Evolutionary conservation across 1,140 invertebrate genomes (phyloP).

Genomic region (Drosophila lacertosa): DNA sequence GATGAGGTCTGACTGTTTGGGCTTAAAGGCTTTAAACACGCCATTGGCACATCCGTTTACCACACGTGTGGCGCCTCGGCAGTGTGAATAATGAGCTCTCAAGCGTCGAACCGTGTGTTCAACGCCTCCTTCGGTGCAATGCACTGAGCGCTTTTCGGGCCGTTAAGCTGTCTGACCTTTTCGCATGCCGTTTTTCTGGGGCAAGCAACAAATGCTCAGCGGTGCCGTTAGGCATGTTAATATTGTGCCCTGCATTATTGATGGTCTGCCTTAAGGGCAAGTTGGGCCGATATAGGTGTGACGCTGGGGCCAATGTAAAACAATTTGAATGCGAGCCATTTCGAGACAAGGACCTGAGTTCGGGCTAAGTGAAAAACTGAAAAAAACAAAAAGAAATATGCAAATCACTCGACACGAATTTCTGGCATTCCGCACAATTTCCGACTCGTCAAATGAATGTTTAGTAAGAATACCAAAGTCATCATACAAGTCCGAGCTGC

Average conservation of each 20-base stretch:
- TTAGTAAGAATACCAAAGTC: constrained; percentile 21
- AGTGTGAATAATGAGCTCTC: constrained; percentile 53
- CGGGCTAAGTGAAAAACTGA: constrained; percentile 24
- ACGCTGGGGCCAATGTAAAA: constrained; percentile 14
- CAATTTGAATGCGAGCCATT: constrained; percentile 24
- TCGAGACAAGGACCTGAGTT: constrained; percentile 20
- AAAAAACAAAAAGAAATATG: constrained; percentile 48
- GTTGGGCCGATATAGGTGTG: constrained; percentile 7
- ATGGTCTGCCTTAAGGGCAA: constrained; percentile 9
- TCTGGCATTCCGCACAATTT: constrained; percentile 39
- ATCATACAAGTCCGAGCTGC: constrained; percentile 11
- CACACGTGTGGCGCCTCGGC: constrained; percentile 4
- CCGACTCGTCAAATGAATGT: constrained; percentile 14
- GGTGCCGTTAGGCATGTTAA: constrained; percentile 56
- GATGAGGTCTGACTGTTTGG: neutral
- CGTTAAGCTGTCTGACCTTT: constrained; percentile 47
- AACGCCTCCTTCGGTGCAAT: constrained; percentile 10
- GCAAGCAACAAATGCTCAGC: constrained; percentile 32
- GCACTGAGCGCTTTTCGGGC: constrained; percentile 15
- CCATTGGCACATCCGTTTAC: constrained; percentile 18
- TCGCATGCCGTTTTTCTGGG: neutral
- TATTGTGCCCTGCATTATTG: constrained; percentile 39
- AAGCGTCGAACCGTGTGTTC: constrained; percentile 26
- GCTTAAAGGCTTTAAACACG: constrained; percentile 41
- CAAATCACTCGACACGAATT: constrained; percentile 59